Evolutionary conservation across 2,888 invertebrate genomes (phyloP).

Genomic region (Oxyteleia sp.): DNA sequence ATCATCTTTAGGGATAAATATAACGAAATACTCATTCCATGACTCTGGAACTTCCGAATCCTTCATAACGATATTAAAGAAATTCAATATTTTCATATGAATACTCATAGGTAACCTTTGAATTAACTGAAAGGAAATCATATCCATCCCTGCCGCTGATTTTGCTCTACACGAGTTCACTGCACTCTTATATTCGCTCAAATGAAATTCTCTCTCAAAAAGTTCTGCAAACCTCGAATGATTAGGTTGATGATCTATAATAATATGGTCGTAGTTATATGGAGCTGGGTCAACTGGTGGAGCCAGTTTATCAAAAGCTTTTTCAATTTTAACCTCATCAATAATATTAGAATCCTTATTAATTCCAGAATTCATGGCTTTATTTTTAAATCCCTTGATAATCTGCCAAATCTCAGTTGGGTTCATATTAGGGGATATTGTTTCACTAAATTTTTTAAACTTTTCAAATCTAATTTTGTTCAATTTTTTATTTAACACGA

Average conservation of each 20-base stretch:
- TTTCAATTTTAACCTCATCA: not conserved
- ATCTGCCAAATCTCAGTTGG: not conserved
- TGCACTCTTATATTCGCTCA: not conserved
- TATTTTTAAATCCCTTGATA: not conserved
- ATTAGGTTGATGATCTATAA: too few relatives aligned
- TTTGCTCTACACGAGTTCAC: not conserved
- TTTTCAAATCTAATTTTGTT: not conserved
- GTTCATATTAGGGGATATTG: not conserved
- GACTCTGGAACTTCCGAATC: not conserved
- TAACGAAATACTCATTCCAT: not conserved
- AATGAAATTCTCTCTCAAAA: not conserved
- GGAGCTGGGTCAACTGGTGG: not conserved
- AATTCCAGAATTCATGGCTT: too few relatives aligned
- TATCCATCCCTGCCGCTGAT: not conserved
- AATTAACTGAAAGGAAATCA: not conserved
- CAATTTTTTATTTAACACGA: not conserved
- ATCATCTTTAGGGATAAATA: not conserved
- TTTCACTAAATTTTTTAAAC: not conserved
- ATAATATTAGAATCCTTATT: not conserved
- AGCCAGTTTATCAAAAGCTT: constrained; percentile 25
- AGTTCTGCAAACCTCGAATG: too few relatives aligned
- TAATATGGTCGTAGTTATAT: too few relatives aligned
- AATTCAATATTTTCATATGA: not conserved
- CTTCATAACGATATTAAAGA: not conserved
- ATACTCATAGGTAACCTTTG: not conserved